Evolutionary conservation across 2,113 vertebrate genomes (phyloP).

Genomic region (Strix aluco): DNA sequence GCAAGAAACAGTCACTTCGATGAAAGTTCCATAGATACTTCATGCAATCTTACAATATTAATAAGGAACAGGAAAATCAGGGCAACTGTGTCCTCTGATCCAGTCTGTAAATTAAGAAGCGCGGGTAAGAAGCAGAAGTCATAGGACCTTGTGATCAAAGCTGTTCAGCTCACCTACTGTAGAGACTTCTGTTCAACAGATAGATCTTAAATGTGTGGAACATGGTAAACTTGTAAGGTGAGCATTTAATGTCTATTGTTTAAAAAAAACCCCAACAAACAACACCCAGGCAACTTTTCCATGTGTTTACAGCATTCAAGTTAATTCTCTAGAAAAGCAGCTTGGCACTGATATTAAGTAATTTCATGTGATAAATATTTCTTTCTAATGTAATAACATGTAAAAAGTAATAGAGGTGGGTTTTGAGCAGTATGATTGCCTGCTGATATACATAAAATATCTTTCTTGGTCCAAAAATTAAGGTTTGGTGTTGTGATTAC

Average conservation of each 20-base stretch:
- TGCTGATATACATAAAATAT: background rate
- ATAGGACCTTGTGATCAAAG: background rate
- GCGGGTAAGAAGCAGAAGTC: background rate
- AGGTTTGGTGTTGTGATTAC: background rate
- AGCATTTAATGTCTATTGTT: background rate
- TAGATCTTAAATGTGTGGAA: background rate
- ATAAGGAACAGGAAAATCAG: background rate
- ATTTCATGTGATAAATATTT: background rate
- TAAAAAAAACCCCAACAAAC: background rate
- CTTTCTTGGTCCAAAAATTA: background rate
- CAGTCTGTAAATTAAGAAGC: background rate
- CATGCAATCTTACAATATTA: background rate
- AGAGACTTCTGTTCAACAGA: background rate
- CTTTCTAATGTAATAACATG: background rate
- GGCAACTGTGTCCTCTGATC: background rate
- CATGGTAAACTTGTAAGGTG: background rate
- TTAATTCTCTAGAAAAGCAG: background rate
- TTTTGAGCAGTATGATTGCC: background rate
- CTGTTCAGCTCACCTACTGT: background rate
- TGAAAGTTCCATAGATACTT: background rate
- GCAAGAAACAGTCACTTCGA: accelerated
- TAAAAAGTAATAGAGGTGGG: background rate
- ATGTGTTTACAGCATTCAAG: background rate
- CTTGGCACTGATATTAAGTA: background rate
- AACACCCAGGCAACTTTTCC: background rate